These are phyloP conservation scores for Spodoptera picta DNA, from an alignment of 2,888 invertebrate genomes.

Conservation along the genomic window DNA sequence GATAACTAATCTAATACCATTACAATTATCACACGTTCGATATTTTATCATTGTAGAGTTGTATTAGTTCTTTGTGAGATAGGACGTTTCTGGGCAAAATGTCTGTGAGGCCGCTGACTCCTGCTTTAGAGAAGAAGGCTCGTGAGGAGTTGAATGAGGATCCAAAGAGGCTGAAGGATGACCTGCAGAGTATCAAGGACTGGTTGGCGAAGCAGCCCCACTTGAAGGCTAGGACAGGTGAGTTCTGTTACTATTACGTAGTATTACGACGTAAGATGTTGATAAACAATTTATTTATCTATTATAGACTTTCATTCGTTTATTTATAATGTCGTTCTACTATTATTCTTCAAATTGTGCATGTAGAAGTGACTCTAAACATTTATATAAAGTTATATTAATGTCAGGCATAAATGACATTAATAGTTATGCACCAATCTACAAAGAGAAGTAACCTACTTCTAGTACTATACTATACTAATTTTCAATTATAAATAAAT, in stretches of 20 bases:
- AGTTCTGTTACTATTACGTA: background rate
- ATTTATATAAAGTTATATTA: too few relatives aligned
- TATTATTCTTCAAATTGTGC: too few relatives aligned
- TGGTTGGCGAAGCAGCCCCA: slow-evolving; percentile 89
- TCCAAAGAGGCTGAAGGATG: slow-evolving; percentile 78
- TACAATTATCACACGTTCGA: slow-evolving; percentile 39
- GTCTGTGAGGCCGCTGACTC: slow-evolving; percentile 69
- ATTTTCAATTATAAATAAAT: too few relatives aligned
- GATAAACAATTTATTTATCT: slow-evolving; percentile 11
- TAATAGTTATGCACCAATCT: too few relatives aligned
- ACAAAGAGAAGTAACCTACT: too few relatives aligned
- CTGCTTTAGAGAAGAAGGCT: slow-evolving; percentile 79
- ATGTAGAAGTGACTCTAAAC: too few relatives aligned
- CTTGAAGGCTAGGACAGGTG: slow-evolving; percentile 75
- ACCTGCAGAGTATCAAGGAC: slow-evolving; percentile 85
- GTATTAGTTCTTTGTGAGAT: slow-evolving; percentile 30
- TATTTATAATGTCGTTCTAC: background rate
- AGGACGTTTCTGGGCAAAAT: slow-evolving; percentile 57
- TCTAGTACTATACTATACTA: too few relatives aligned
- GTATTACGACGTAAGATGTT: slow-evolving; percentile 11
- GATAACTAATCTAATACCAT: slow-evolving; percentile 59
- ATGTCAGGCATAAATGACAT: too few relatives aligned
- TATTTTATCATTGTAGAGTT: slow-evolving; percentile 43
- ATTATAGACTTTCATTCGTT: slow-evolving; percentile 4
- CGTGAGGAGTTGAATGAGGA: slow-evolving; percentile 86